phyloP scores from a whole-genome alignment of 2,888 invertebrate species.

The Coremacera marginata region DNA sequence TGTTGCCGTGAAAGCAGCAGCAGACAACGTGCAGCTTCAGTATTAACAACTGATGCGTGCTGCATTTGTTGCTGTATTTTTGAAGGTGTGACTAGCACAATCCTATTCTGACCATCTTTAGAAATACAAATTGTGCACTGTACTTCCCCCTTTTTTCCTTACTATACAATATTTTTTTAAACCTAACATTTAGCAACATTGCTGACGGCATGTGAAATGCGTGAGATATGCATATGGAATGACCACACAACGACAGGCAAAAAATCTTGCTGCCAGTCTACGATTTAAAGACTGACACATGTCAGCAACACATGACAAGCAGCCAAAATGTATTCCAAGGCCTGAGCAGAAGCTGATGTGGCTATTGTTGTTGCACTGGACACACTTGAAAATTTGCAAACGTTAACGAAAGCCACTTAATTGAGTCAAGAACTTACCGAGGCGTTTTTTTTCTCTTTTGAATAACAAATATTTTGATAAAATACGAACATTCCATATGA shows the following conservation, averaged over 20 bases:
- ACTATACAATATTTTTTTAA: not conserved
- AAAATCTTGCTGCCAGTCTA: conserved; percentile 61
- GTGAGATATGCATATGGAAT: conserved; percentile 11
- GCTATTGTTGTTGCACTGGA: not conserved
- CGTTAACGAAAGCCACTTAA: conserved; percentile 1
- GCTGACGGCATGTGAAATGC: conserved; percentile 1
- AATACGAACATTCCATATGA: too few species aligned
- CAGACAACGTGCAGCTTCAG: conserved; percentile 41
- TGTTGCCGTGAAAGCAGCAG: conserved; percentile 61
- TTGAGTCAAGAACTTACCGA: conserved; percentile 17
- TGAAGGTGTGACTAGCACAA: conserved; percentile 30
- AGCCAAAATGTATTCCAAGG: conserved; percentile 33
- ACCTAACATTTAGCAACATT: not conserved
- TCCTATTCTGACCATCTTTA: not conserved
- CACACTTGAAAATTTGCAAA: not conserved
- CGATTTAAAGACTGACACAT: conserved; percentile 62
- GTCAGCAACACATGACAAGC: conserved; percentile 56
- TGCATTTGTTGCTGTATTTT: conserved; percentile 25
- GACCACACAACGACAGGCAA: conserved; percentile 43
- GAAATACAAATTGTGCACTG: too few species aligned
- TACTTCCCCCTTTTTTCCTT: conserved; percentile 39
- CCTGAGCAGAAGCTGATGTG: not conserved
- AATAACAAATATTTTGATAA: too few species aligned
- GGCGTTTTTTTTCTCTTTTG: not conserved
- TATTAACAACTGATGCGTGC: conserved; percentile 15